These are phyloP conservation scores for Luperina nickerlii DNA, from an alignment of 2,888 invertebrate genomes.

Conservation along the genomic window DNA sequence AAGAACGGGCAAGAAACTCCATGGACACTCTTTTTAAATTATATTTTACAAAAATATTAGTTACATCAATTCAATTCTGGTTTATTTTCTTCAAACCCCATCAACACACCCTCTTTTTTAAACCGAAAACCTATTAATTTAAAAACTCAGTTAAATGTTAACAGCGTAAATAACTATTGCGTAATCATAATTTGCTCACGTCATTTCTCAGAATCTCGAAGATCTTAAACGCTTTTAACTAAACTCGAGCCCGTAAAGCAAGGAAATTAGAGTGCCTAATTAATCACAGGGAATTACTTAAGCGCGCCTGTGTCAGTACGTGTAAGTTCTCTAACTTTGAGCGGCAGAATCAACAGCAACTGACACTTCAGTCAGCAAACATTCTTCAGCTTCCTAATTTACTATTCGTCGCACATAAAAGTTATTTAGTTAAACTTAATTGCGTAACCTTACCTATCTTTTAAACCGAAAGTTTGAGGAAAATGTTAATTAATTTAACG, in stretches of 20 bases:
- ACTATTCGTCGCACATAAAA: conserved; percentile 45
- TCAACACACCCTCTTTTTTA: neutral
- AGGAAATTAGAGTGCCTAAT: conserved; percentile 51
- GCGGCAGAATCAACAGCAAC: conserved; percentile 33
- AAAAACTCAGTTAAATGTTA: neutral
- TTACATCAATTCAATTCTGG: neutral
- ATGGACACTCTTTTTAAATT: too few relatives aligned
- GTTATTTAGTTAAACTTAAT: conserved; percentile 54
- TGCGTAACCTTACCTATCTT: conserved; percentile 48
- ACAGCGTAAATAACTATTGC: neutral
- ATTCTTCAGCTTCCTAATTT: conserved; percentile 25
- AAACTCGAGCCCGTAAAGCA: conserved; percentile 22
- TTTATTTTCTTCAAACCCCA: neutral
- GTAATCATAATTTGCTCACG: conserved; percentile 9
- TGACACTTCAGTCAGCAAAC: conserved; percentile 35
- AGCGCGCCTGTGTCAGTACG: conserved; percentile 50
- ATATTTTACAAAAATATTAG: too few relatives aligned
- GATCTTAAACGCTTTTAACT: conserved; percentile 42
- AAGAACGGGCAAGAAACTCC: too few relatives aligned
- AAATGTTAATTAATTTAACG: conserved; percentile 55
- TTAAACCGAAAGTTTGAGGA: conserved; percentile 37
- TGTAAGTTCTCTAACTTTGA: conserved; percentile 50
- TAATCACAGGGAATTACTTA: conserved; percentile 55
- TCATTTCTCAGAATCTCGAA: conserved; percentile 6
- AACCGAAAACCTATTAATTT: neutral